Evolutionary conservation across 1,140 invertebrate species (phyloP).

Genomic region (Diabrotica virgifera): DNA sequence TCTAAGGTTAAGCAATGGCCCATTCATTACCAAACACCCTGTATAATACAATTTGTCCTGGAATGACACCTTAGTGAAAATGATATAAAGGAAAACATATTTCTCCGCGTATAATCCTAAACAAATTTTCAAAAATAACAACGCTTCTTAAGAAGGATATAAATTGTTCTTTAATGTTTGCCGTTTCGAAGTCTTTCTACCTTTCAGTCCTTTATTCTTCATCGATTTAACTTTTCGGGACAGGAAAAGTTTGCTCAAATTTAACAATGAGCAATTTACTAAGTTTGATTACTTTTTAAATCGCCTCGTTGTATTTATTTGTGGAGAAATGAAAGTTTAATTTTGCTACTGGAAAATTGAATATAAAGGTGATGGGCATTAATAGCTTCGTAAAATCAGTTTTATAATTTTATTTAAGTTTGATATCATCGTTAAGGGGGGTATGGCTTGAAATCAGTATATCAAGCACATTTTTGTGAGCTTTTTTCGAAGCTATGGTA

Average conservation of each 20-base stretch:
- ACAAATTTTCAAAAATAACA: too few species aligned
- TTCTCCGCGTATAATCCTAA: too few species aligned
- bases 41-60: too few species aligned
- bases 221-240: conserved; percentile 29
- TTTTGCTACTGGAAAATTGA: conserved; percentile 10
- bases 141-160: not conserved
- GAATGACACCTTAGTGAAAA: too few species aligned
- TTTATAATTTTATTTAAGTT: not conserved
- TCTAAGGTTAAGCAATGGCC: too few species aligned
- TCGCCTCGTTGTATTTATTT: conserved; percentile 29
- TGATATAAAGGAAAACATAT: too few species aligned
- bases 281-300: conserved; percentile 35
- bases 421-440: not conserved
- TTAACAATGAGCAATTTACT: conserved; percentile 32
- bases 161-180: conserved; percentile 21
- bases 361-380: conserved; percentile 4
- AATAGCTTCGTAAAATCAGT: not conserved
- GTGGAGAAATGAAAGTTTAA: conserved; percentile 11
- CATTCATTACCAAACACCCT: too few species aligned
- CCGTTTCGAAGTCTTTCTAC: conserved; percentile 13
- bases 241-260: conserved; percentile 26
- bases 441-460: not conserved
- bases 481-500: too few species aligned
- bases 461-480: too few species aligned
- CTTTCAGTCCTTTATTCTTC: conserved; percentile 27